phyloP scores from a whole-genome alignment of 2,888 invertebrate species.

The Pachydiplax longipennis region DNA sequence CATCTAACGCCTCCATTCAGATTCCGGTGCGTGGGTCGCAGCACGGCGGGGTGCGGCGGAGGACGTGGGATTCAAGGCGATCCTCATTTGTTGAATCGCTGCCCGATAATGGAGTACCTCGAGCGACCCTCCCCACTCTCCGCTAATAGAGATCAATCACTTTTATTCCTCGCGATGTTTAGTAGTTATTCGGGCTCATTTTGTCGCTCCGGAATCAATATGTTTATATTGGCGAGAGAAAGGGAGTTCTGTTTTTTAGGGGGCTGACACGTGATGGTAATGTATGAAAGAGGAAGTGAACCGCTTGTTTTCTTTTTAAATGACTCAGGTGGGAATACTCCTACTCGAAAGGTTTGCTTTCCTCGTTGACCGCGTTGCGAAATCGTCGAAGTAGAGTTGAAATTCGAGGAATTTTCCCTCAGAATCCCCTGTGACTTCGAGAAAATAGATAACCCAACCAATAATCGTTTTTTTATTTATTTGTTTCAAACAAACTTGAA shows the following conservation, averaged over 20 bases:
- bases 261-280: not conserved
- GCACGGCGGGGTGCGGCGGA: not conserved
- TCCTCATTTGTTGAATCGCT: slow-evolving; percentile 37
- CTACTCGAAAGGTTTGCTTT: no score
- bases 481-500: no score
- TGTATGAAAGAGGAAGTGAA: not conserved
- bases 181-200: not conserved
- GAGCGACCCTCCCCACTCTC: not conserved
- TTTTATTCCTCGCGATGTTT: not conserved
- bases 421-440: no score
- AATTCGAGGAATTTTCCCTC: no score
- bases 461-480: no score
- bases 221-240: not conserved
- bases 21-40: not conserved
- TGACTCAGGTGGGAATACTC: no score
- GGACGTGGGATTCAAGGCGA: slow-evolving; percentile 32
- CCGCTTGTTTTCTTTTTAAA: no score
- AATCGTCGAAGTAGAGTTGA: no score
- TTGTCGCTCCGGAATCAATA: not conserved
- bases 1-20: slow-evolving; percentile 17
- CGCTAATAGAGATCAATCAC: not conserved
- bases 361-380: no score
- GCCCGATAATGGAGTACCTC: slow-evolving; percentile 43
- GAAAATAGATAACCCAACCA: no score
- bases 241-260: not conserved